These are phyloP conservation scores for Lepilemur septentrionalis DNA, from an alignment of 2,797 vertebrate species.

Conservation along the genomic window DNA sequence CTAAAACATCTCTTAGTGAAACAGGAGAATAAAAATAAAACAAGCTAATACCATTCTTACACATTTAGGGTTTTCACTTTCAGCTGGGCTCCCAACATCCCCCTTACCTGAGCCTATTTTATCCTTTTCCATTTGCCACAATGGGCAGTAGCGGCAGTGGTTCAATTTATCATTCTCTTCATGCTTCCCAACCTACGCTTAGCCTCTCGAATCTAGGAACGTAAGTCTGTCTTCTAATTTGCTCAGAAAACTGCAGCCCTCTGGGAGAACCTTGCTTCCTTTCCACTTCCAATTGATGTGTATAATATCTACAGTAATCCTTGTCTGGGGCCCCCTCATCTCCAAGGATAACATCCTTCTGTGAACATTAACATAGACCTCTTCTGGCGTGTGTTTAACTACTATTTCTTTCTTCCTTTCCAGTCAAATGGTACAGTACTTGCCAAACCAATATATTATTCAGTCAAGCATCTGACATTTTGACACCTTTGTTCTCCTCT, in stretches of 20 bases:
- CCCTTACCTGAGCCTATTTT: neutral
- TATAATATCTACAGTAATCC: neutral
- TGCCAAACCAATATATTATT: neutral
- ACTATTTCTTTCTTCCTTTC: neutral
- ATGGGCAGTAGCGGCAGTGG: accelerated
- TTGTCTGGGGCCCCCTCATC: accelerated
- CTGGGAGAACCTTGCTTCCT: neutral
- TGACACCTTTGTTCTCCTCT: neutral
- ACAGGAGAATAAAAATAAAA: neutral
- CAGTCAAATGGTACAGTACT: neutral
- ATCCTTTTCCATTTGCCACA: neutral
- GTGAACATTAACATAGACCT: neutral
- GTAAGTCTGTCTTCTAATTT: neutral
- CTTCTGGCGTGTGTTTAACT: neutral
- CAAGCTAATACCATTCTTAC: neutral
- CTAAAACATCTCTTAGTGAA: neutral
- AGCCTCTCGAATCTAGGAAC: neutral
- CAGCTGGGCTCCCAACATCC: accelerated
- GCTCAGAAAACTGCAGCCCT: neutral
- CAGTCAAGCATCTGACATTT: neutral
- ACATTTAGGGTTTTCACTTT: neutral
- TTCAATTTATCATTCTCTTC: neutral
- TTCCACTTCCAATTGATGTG: neutral
- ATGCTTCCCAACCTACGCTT: neutral
- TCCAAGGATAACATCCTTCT: neutral